A percentile compares a stretch with the other conserved stretches of the same genome.
phyloP scores from a whole-genome alignment of 2,888 invertebrate species.

The Drosophila barbarae region DNA sequence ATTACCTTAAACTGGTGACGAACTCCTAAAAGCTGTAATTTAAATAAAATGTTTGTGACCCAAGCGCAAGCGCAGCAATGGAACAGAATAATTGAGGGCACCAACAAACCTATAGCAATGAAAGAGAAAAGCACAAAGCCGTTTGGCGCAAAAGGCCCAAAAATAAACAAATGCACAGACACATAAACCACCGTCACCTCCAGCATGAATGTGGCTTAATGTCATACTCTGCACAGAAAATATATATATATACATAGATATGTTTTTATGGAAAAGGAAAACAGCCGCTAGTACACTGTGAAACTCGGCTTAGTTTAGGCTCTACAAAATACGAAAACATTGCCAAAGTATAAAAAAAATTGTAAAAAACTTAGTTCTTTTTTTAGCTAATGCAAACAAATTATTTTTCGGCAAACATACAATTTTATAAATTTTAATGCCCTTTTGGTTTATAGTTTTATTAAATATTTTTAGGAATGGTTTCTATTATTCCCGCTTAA shows the following conservation, averaged over 20 bases:
- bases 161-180: neutral
- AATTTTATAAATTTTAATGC: neutral
- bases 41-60: neutral
- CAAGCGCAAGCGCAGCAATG: constrained; percentile 7
- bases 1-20: no score
- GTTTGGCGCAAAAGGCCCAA: neutral
- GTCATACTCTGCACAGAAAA: neutral
- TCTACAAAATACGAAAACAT: neutral
- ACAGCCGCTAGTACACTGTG: neutral
- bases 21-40: neutral
- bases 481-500: neutral
- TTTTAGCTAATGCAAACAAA: neutral
- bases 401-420: neutral
- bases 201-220: neutral
- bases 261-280: neutral
- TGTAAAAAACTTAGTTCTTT: neutral
- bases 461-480: neutral
- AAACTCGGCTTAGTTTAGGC: neutral
- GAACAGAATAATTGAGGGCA: neutral
- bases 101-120: neutral
- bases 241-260: neutral
- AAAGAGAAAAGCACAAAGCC: no score
- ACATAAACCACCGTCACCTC: neutral
- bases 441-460: neutral
- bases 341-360: neutral